Evolutionary conservation across 2,113 vertebrate genomes (phyloP), one percentile per base, ranked within the genome.

Genomic region (Carassius auratus): DNA sequence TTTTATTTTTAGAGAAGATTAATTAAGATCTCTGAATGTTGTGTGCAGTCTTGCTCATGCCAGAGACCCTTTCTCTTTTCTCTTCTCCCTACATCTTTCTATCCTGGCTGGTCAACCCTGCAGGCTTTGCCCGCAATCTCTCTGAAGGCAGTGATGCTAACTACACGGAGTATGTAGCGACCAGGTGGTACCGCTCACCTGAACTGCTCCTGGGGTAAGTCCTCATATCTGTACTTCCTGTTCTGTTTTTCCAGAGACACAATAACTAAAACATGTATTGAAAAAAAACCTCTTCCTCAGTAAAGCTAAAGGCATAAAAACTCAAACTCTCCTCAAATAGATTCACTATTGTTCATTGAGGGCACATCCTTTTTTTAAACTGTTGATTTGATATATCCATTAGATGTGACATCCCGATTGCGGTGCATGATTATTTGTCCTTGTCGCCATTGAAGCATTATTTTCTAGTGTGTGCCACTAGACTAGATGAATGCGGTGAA

Each of bases 71-170:
- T 68, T 66, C 26, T 15, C 36, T 50, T 76, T 83, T 19, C 45
- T 81, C 42, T 21, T 57, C 14, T 66, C 5, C 9, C 66, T 64
- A 33, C 6, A 52, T 71, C 45, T 77, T 7, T 77, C 26, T 79
- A 23, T 62, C 8, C n/a, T 3, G 19, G 33, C 68, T 7, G 42
- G 76, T 23, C 19, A 19, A 71, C 71, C 91, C 89, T 66, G 4
- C 90, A 99, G 98, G 98, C 86, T 99, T 99, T 94, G 98, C 98
- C 90, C 96, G 98, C 81, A 99, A 99, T 91, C 94, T 99, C 21
- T 99, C 98, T 78, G 98, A 99, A 91, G 98, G 98, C 83, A 99
- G 96, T 89, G 98, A 99, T 92, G 98, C 98, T 81, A 99, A 99
- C 94, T 99, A 99, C 78, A 99, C 98, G 1, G 98, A 99, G 48